Evolutionary conservation across 2,113 vertebrate genomes (phyloP).

Genomic region (Salvator merianae): DNA sequence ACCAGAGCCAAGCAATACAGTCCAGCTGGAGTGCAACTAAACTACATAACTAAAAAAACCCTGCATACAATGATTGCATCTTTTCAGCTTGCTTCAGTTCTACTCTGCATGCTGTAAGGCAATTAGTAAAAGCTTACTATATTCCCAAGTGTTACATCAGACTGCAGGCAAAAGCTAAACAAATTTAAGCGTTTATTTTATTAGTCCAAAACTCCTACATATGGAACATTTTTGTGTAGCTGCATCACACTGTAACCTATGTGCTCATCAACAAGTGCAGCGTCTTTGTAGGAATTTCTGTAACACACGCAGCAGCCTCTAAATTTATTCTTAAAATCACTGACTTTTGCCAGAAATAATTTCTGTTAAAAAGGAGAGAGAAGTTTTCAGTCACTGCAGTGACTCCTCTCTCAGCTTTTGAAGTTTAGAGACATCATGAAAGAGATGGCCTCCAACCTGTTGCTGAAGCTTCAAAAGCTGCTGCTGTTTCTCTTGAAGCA

Average conservation of each 20-base stretch:
- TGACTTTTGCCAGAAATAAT: not conserved
- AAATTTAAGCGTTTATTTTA: not conserved
- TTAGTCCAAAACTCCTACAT: not conserved
- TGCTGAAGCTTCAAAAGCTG: conserved; percentile 99
- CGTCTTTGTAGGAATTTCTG: not conserved
- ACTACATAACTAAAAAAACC: not conserved
- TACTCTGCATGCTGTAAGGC: not conserved
- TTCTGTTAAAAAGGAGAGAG: conserved; percentile 33
- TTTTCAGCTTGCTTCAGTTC: not conserved
- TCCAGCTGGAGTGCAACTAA: not conserved
- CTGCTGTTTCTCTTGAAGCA: conserved; percentile 99
- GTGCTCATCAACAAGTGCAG: not conserved
- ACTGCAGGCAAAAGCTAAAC: conserved; percentile 24
- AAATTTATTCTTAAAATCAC: not conserved
- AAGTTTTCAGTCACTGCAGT: conserved; percentile 49
- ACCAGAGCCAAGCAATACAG: not conserved
- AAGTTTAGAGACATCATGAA: conserved; percentile 79
- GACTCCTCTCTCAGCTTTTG: conserved; percentile 73
- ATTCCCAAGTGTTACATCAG: conserved; percentile 1
- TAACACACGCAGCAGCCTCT: not conserved
- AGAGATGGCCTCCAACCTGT: conserved; percentile 90
- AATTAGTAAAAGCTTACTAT: not conserved
- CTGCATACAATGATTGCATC: not conserved
- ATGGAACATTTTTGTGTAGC: not conserved
- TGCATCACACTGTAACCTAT: not conserved